Conservation (phyloP, 2,113 vertebrate genomes). For the Meriones unguiculatus region DNA sequence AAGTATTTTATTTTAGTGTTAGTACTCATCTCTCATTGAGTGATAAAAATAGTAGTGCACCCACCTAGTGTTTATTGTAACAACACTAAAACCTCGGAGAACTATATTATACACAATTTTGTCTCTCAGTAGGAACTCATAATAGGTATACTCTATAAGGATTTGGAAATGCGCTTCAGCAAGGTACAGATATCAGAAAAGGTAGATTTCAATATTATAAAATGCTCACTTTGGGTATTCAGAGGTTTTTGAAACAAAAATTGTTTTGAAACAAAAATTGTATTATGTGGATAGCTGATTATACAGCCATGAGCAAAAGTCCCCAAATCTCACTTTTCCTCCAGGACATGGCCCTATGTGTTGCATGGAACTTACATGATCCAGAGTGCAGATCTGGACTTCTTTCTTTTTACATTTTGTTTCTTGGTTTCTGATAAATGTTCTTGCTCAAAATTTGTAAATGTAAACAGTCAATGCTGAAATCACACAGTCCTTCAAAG, state of each 20-base stretch:
- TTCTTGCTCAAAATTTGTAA: background rate
- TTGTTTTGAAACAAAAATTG: background rate
- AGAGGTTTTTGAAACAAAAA: background rate
- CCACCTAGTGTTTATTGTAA: background rate
- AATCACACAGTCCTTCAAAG: background rate
- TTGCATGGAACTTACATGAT: background rate
- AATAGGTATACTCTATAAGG: background rate
- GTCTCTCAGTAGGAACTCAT: background rate
- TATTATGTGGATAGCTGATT: background rate
- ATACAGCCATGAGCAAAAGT: background rate
- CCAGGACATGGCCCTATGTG: rapidly evolving
- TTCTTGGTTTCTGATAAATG: background rate
- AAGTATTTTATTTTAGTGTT: background rate
- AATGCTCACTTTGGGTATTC: background rate
- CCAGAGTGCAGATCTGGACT: background rate
- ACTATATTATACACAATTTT: background rate
- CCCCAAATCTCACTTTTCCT: background rate
- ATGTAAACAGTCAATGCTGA: too few species aligned
- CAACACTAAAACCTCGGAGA: background rate
- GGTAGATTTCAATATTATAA: background rate
- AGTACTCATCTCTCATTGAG: background rate
- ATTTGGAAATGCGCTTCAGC: conserved; percentile 10
- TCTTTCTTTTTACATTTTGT: background rate
- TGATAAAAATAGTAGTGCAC: background rate
- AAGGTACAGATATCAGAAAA: conserved; percentile 9